Base-by-base conservation (phyloP, 2,888 invertebrate species). In the Amphipyra berbera region DNA sequence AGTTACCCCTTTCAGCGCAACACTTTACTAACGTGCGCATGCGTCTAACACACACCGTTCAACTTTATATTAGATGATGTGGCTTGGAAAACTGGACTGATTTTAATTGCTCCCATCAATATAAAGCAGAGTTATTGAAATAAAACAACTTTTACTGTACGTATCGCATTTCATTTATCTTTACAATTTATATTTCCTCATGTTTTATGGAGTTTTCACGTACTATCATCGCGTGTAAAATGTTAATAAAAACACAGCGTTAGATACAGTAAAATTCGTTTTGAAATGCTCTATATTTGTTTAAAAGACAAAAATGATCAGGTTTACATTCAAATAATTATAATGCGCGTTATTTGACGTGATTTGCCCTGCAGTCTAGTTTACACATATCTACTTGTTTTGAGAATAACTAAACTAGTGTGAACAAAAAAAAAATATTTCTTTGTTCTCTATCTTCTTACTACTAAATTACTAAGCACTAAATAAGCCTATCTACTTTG, bases 1-100 rank as follows among this genome's bases (percentile, higher is more conserved):
- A 79, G 66, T 84, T 82, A 88, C 89, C 91, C 90, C 93, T 92
- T 92, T 91, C 86, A 88, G 82, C 76, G 65, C 46, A 49, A 65
- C 69, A 64, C 64, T 80, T 70, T 52, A 70, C 50, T 37, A 58
- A 52, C 71, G 54, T 12, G 35, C 50, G 6, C 27, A 41, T 55
- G 30, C 30, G 30, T 30, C 30, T 6, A 63, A 55, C 54, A 52
- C 54, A 52, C 49, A 48, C 30, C 46, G 57, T 46, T 70, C 76
- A 55, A 63, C 54, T 54, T 63, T 55, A 64, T 70, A 48, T 55
- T 58, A 42, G 50, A 75, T 64, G 76, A 47, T 35, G 35, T 69
- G 64, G 14, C 54, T 42, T 37, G 57, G 76, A 7, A 70, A 71
- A 70, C 76, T 75, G 76, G 70, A 57, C 75, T 71, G 71, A 70